Percentiles rank a stretch among this genome's conserved stretches.
phyloP scores from a whole-genome alignment of 2,888 invertebrate species.

The Morinoia aosen region DNA sequence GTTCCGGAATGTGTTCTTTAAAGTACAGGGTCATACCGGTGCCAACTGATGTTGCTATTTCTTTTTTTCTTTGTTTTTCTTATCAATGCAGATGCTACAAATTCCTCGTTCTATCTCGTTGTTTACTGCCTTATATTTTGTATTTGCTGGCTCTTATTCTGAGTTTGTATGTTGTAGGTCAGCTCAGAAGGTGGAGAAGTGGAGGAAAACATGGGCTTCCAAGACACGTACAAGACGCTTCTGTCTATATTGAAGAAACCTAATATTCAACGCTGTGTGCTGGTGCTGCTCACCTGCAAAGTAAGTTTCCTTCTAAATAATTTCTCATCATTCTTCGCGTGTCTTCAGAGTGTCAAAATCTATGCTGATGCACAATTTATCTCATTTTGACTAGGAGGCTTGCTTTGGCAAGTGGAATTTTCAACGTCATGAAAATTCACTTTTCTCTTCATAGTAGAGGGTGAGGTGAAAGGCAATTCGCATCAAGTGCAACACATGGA shows the following conservation, averaged over 20 bases:
- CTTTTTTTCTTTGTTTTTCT: neutral
- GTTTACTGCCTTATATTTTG: neutral
- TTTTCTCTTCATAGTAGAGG: too few species aligned
- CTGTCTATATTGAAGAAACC: slow-evolving; percentile 58
- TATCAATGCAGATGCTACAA: neutral
- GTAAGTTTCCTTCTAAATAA: slow-evolving; percentile 12
- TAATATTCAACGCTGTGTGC: slow-evolving; percentile 56
- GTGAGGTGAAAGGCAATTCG: too few species aligned
- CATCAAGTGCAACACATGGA: too few species aligned
- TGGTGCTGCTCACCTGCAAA: slow-evolving; percentile 62
- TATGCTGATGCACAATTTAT: too few species aligned
- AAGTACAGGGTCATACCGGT: neutral
- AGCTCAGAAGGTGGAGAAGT: neutral
- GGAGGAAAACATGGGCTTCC: slow-evolving; percentile 10
- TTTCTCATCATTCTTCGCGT: too few species aligned
- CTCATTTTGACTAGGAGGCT: too few species aligned
- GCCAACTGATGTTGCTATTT: neutral
- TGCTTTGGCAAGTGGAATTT: too few species aligned
- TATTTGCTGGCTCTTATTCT: neutral
- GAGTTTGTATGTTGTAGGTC: neutral
- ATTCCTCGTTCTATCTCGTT: neutral
- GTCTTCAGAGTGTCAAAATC: too few species aligned
- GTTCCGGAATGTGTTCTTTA: neutral
- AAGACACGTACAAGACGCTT: slow-evolving; percentile 62
- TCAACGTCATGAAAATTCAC: too few species aligned